These are phyloP conservation scores for Zapornia atra DNA, from an alignment of 2,113 vertebrate species.

Conservation along the genomic window DNA sequence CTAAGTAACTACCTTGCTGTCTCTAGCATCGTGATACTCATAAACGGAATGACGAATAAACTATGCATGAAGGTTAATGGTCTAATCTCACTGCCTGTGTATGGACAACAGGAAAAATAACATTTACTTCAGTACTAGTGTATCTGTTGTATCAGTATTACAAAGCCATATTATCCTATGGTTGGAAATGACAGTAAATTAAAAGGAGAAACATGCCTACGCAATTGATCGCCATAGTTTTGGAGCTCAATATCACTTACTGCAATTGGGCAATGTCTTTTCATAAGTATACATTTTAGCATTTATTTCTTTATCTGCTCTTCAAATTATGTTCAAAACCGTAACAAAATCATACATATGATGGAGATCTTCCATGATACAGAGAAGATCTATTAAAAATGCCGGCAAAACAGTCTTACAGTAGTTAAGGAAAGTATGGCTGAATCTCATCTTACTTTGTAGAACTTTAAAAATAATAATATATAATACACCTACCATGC, in stretches of 20 bases:
- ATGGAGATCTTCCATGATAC: slow-evolving; percentile 50
- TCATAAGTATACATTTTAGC: slow-evolving; percentile 27
- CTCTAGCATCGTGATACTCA: slow-evolving; percentile 29
- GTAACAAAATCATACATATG: background rate
- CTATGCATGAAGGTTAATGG: slow-evolving; percentile 75
- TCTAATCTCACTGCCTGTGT: slow-evolving; percentile 87
- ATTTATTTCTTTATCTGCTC: slow-evolving; percentile 42
- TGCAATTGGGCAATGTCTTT: slow-evolving; percentile 49
- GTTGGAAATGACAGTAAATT: slow-evolving; percentile 46
- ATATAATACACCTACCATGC: slow-evolving; percentile 76
- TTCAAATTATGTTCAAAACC: slow-evolving; percentile 40
- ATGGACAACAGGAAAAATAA: slow-evolving; percentile 79
- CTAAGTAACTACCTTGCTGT: slow-evolving; percentile 53
- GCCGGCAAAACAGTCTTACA: slow-evolving; percentile 35
- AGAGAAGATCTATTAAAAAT: slow-evolving; percentile 47
- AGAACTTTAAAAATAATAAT: slow-evolving; percentile 60
- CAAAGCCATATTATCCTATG: slow-evolving; percentile 69
- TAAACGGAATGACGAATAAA: slow-evolving; percentile 43
- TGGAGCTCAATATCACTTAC: background rate
- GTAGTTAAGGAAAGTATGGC: slow-evolving; percentile 64
- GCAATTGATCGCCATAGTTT: background rate
- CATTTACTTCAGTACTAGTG: slow-evolving; percentile 67
- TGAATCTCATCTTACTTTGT: slow-evolving; percentile 65
- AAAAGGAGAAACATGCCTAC: slow-evolving; percentile 27
- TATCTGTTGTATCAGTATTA: slow-evolving; percentile 56